Evolutionary conservation across 2,113 vertebrate species (phyloP).

Genomic region (Otus sunia): DNA sequence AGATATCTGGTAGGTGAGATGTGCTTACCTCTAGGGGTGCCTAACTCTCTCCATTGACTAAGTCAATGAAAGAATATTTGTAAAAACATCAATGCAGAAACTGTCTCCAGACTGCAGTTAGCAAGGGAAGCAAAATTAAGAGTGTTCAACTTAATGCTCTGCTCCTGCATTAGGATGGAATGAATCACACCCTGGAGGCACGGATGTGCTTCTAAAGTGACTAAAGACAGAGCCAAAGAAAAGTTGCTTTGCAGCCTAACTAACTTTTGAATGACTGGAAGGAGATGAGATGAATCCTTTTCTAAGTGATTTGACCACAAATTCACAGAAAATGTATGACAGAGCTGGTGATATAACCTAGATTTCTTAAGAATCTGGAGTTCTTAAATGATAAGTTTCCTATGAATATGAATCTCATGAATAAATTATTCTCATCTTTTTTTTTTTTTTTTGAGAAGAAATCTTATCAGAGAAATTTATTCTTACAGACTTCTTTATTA

Average conservation of each 20-base stretch:
- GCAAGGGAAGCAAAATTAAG: constrained; percentile 37
- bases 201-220: not conserved
- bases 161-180: not conserved
- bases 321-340: not conserved
- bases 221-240: not conserved
- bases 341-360: not conserved
- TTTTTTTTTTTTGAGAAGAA: not conserved
- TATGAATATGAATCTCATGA: not conserved
- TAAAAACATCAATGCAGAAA: not conserved
- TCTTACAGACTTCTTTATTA: not conserved
- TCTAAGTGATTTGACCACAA: not conserved
- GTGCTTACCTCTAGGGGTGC: not conserved
- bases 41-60: not conserved
- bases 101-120: constrained; percentile 7
- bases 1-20: not conserved
- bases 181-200: constrained; percentile 19
- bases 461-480: not conserved
- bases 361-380: not conserved
- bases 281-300: not conserved
- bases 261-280: not conserved
- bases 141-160: not conserved
- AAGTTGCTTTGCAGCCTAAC: not conserved
- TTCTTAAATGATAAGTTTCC: not conserved
- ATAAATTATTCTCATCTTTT: not conserved
- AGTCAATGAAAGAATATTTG: not conserved